phyloP scores from a whole-genome alignment of 2,888 invertebrate genomes.

The Sesamia inferens region DNA sequence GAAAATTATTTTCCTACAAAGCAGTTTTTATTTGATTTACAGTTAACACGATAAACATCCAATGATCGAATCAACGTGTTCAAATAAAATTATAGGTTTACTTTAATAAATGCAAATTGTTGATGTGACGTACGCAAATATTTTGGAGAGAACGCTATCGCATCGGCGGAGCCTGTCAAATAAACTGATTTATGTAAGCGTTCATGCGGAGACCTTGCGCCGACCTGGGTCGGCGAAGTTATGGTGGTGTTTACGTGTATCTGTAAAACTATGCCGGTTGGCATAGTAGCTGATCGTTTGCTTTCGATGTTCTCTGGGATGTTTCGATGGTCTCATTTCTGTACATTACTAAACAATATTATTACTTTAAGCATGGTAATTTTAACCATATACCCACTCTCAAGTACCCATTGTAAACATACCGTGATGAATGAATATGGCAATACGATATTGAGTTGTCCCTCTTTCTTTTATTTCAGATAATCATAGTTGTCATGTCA shows the following conservation, averaged over 20 bases:
- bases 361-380: background rate
- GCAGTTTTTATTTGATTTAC: slow-evolving; percentile 10
- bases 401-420: background rate
- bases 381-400: background rate
- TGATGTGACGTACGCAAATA: slow-evolving; percentile 20
- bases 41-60: slow-evolving; percentile 27
- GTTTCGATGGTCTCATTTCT: no score
- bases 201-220: slow-evolving; percentile 10
- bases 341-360: background rate
- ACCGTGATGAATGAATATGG: background rate
- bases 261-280: slow-evolving; percentile 18
- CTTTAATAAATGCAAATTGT: slow-evolving; percentile 43
- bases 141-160: slow-evolving; percentile 17
- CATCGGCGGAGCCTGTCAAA: slow-evolving; percentile 19
- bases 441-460: background rate
- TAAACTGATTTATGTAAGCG: slow-evolving; percentile 37
- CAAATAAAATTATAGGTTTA: slow-evolving; percentile 30
- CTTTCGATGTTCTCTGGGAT: background rate
- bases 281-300: background rate
- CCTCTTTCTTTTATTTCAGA: slow-evolving; percentile 25
- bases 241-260: slow-evolving; percentile 7
- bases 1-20: slow-evolving; percentile 16
- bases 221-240: slow-evolving; percentile 4
- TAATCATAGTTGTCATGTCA: background rate
- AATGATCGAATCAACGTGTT: slow-evolving; percentile 28